Percentiles rank a stretch among this genome's conserved stretches.
phyloP scores from a whole-genome alignment of 2,888 invertebrate species.

The Sinohyriopsis cumingii region DNA sequence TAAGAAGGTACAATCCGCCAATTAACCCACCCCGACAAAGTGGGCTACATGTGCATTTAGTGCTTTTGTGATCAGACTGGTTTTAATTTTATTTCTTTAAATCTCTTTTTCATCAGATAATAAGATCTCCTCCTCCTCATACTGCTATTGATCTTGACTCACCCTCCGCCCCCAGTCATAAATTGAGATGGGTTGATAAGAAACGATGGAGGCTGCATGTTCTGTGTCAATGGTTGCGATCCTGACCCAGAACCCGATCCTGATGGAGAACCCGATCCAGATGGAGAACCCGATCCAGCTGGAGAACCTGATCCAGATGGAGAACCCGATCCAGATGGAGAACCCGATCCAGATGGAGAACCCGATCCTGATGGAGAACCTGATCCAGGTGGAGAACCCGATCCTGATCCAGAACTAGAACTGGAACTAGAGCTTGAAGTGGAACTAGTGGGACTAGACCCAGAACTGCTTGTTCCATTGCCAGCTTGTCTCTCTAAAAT shows the following conservation, averaged over 20 bases:
- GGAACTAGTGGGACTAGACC: not conserved
- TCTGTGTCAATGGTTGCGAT: conserved; percentile 28
- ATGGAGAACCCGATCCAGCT: not conserved
- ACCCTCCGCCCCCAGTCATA: conserved; percentile 15
- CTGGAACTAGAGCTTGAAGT: conserved; percentile 1
- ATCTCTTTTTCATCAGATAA: too few species aligned
- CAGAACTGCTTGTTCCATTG: not conserved
- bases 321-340: conserved; percentile 1
- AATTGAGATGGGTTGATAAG: conserved; percentile 39
- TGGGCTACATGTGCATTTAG: too few species aligned
- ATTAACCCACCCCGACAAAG: too few species aligned
- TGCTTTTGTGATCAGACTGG: too few species aligned
- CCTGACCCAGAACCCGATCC: conserved; percentile 14
- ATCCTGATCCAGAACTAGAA: conserved; percentile 4
- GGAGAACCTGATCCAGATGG: not conserved
- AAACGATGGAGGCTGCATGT: conserved; percentile 43
- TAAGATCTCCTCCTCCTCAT: too few species aligned
- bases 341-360: not conserved
- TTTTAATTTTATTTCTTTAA: too few species aligned
- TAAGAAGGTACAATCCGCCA: too few species aligned
- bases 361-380: not conserved
- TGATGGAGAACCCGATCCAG: conserved; percentile 4
- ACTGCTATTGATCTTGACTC: too few species aligned
- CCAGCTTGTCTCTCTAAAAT: conserved; percentile 6
- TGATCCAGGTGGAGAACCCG: not conserved